These are phyloP conservation scores for Calephelis nemesis DNA, from an alignment of 1,140 invertebrate species.

Conservation along the genomic window DNA sequence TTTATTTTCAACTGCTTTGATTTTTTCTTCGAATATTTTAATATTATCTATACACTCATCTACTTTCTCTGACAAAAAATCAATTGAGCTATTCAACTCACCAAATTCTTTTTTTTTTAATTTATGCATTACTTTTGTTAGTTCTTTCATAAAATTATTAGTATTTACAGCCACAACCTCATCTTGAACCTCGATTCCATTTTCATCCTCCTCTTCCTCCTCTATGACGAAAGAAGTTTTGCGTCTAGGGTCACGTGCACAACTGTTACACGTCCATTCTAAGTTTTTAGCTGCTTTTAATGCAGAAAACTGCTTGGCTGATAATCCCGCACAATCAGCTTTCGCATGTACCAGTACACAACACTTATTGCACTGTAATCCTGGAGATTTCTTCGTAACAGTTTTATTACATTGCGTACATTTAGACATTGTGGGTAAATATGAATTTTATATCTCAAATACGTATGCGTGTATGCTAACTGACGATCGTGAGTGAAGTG, in stretches of 20 bases:
- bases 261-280: neutral
- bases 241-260: neutral
- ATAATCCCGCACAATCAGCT: too few species aligned
- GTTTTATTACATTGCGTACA: too few species aligned
- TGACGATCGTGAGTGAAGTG: too few species aligned
- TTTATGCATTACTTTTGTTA: slow-evolving; percentile 1
- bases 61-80: neutral
- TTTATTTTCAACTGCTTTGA: neutral
- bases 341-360: neutral
- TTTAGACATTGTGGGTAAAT: too few species aligned
- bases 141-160: neutral
- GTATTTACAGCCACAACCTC: neutral
- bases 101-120: neutral
- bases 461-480: too few species aligned
- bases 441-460: too few species aligned
- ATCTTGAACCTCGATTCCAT: neutral
- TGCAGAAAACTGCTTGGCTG: neutral
- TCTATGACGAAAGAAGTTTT: neutral
- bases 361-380: neutral
- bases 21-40: neutral
- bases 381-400: neutral
- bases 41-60: neutral
- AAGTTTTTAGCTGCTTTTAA: neutral
- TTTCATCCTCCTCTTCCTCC: neutral
- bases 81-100: neutral